Percentiles rank a stretch among this genome's conserved stretches.
Evolutionary conservation across 2,888 invertebrate species (phyloP).

Genomic region (Lepidochrysops patricia): DNA sequence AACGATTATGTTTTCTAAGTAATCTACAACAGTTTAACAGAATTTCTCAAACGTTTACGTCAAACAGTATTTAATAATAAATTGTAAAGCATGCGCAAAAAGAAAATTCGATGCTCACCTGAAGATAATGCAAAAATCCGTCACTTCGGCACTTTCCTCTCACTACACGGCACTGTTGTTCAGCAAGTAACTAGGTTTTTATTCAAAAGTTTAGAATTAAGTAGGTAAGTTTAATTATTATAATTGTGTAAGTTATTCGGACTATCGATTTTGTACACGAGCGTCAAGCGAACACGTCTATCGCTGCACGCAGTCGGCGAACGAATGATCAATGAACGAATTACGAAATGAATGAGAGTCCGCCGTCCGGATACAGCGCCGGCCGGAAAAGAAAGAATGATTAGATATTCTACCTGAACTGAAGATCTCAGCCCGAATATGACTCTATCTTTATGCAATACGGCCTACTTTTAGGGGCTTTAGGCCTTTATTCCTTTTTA

Average conservation of each 20-base stretch:
- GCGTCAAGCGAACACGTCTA: neutral
- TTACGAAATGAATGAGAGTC: neutral
- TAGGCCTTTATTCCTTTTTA: constrained; percentile 14
- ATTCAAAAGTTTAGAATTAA: neutral
- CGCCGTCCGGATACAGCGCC: constrained; percentile 6
- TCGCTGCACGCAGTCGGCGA: neutral
- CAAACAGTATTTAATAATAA: neutral
- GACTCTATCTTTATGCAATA: neutral
- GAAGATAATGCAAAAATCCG: neutral
- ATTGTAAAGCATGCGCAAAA: neutral
- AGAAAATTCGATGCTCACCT: neutral
- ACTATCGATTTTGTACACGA: neutral
- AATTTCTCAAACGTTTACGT: neutral
- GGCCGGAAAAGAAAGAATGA: constrained; percentile 10
- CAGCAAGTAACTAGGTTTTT: neutral
- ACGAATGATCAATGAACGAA: constrained; percentile 1
- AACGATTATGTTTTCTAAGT: neutral
- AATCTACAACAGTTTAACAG: neutral
- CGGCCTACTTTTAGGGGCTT: neutral
- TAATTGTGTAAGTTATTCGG: neutral
- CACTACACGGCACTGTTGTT: neutral
- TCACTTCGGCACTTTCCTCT: neutral
- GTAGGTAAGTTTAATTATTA: neutral
- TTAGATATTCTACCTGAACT: constrained; percentile 9
- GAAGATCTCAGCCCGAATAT: neutral